Evolutionary conservation across 2,888 invertebrate species (phyloP).

Genomic region (Tinea trinotella): DNA sequence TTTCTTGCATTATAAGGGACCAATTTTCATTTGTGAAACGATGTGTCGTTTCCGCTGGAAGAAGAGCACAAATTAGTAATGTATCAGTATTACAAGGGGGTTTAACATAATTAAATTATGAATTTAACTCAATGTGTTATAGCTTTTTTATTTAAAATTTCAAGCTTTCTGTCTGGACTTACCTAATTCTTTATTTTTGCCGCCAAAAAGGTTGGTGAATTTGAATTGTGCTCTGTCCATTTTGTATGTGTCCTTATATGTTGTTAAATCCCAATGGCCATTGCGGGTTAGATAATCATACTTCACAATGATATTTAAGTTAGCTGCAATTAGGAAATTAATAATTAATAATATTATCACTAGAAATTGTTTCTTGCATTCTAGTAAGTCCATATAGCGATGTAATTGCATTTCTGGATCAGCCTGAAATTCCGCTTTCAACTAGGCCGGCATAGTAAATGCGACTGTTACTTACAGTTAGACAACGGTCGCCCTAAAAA

Average conservation of each 20-base stretch:
- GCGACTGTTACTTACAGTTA: too few relatives aligned
- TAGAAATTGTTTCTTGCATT: neutral
- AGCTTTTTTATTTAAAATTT: neutral
- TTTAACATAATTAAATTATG: neutral
- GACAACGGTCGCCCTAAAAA: too few relatives aligned
- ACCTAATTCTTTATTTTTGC: conserved; percentile 57
- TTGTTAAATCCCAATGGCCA: conserved; percentile 51
- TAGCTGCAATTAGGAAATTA: conserved; percentile 42
- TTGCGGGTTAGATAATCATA: conserved; percentile 52
- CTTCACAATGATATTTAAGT: conserved; percentile 57
- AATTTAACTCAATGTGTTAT: too few relatives aligned
- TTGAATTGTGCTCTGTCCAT: conserved; percentile 63
- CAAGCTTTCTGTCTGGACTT: conserved; percentile 24
- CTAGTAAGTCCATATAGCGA: neutral
- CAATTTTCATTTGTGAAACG: conserved; percentile 62
- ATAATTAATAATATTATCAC: too few relatives aligned
- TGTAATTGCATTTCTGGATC: neutral
- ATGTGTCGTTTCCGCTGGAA: conserved; percentile 58
- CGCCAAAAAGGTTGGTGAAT: conserved; percentile 60
- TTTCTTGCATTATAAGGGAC: conserved; percentile 59
- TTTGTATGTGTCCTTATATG: conserved; percentile 57
- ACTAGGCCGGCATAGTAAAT: too few relatives aligned
- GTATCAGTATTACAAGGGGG: neutral
- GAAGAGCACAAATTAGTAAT: neutral
- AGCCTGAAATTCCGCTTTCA: too few relatives aligned